These are phyloP conservation scores for Luperina nickerlii DNA, from an alignment of 2,888 invertebrate species.

Conservation along the genomic window DNA sequence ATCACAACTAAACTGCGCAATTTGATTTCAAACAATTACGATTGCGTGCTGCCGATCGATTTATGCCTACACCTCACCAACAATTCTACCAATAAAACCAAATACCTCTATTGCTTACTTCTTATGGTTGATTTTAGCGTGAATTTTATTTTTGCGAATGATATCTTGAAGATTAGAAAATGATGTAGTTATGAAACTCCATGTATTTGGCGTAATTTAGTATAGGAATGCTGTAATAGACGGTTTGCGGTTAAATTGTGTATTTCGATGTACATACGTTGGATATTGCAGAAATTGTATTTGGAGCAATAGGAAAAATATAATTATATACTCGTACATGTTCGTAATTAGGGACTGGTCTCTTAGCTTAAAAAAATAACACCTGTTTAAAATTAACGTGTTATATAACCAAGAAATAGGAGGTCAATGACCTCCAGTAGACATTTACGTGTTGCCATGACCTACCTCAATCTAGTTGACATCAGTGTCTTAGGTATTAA, in stretches of 20 bases:
- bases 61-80: constrained; percentile 11
- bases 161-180: constrained; percentile 54
- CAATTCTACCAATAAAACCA: background rate
- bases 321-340: too few species aligned
- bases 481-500: background rate
- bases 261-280: constrained; percentile 26
- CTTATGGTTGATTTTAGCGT: constrained; percentile 15
- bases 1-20: constrained; percentile 37
- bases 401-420: background rate
- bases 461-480: background rate
- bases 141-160: background rate
- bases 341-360: too few species aligned
- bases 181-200: constrained; percentile 57
- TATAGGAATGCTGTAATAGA: constrained; percentile 62
- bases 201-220: constrained; percentile 55
- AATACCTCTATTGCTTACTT: background rate
- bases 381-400: background rate
- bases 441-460: background rate
- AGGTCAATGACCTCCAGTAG: background rate
- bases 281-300: constrained; percentile 33
- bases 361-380: background rate
- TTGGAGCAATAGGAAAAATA: constrained; percentile 4
- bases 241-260: constrained; percentile 21
- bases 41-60: constrained; percentile 55
- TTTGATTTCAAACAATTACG: constrained; percentile 51